Evolutionary conservation across 92 coral and sea anemone genomes (phyloP).

Genomic region (Bergia puertoricense): DNA sequence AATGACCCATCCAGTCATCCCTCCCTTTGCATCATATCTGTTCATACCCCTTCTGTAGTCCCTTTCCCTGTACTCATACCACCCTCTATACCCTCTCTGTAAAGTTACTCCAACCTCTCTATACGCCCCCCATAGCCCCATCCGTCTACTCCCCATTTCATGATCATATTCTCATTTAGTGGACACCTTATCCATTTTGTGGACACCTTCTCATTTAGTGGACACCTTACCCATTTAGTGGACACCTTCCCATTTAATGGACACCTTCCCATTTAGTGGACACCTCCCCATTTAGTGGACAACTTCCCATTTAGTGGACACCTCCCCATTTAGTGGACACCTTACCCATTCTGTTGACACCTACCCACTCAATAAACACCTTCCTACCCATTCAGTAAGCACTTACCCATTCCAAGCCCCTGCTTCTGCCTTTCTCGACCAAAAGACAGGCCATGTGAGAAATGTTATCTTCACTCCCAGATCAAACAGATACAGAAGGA

Average conservation of each 20-base stretch:
- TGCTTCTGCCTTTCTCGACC: conserved; percentile 85
- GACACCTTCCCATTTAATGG: neutral
- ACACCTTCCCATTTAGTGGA: neutral
- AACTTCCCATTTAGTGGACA: neutral
- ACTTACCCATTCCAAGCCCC: conserved; percentile 91
- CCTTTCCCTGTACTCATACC: too few relatives aligned
- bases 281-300: neutral
- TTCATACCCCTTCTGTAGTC: too few relatives aligned
- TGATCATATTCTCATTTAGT: neutral
- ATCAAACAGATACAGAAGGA: conserved; percentile 78
- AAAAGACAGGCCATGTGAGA: conserved; percentile 90
- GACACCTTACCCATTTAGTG: conserved; percentile 66
- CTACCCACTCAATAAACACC: neutral
- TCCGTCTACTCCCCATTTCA: neutral
- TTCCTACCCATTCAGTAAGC: neutral
- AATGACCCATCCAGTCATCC: too few relatives aligned
- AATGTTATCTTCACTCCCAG: conserved; percentile 76
- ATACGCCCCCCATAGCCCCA: too few relatives aligned
- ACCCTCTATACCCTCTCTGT: too few relatives aligned
- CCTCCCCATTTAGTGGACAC: neutral
- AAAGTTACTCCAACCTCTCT: too few relatives aligned
- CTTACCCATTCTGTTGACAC: neutral
- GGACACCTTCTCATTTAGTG: conserved; percentile 61
- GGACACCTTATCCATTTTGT: neutral
- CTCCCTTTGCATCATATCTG: too few relatives aligned